Base-by-base conservation (phyloP, 2,888 invertebrate genomes). In the Agriopis aurantiaria region DNA sequence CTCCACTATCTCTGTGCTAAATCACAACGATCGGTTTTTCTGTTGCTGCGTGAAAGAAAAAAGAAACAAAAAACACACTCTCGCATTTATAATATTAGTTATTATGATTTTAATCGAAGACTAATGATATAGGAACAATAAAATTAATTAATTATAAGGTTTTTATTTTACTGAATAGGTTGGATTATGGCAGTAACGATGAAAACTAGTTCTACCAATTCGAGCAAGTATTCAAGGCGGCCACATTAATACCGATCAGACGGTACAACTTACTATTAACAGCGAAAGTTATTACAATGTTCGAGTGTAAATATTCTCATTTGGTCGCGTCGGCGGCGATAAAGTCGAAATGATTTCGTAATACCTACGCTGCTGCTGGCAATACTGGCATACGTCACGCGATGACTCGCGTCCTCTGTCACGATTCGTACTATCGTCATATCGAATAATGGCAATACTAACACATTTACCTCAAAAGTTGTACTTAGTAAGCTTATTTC, bases 341-440 rank as follows among this genome's bases (percentile, higher is more conserved):
- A 82, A 72, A 78, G 78, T 77, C 78, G 74, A 60, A 79, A 79
- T 79, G 74, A 81, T 82, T 84, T 81, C 75, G 79, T 80, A 83
- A 82, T 81, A 82, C 79, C 61, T 51, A 73, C 63, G 61, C 46
- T 51, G 49, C 65, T 63, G 82, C 78, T 83, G 80, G 76, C 73
- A 77, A 73, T 78, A 82, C 78, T 83, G 80, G 75, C 73, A 77
- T 71, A 77, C 74, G 80, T 83, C 89, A 89, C 90, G 90, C 90
- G 81, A 87, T 72, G 75, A 66, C 73, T 75, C 69, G 69, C 75
- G 80, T 76, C 75, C 71, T 73, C 76, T 81, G 83, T 85, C 86
- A 85, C 79, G 80, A 80, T 75, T 75, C 73, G 77, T 80, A 78
- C 80, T 79, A 80, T 79, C 76, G 74, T 73, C 64, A 46, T 59